Conservation (phyloP, 2,888 invertebrate species). For the Hoplodrina ambigua region DNA sequence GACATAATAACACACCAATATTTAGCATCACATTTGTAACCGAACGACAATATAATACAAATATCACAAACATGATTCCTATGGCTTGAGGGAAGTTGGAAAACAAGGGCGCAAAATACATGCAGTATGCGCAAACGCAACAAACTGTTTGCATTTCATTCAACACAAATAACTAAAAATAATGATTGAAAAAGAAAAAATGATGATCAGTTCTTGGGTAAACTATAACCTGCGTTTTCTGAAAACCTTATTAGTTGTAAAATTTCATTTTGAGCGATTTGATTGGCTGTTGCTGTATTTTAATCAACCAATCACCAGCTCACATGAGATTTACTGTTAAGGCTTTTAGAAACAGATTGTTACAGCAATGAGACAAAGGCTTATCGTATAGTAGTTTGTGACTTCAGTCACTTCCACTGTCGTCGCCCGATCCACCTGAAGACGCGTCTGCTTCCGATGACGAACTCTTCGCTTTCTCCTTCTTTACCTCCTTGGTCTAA, state of each 20-base stretch:
- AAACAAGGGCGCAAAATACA: conserved; percentile 16
- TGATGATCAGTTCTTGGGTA: conserved; percentile 48
- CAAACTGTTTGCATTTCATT: conserved; percentile 1
- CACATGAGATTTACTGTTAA: not conserved
- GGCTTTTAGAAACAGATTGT: not conserved
- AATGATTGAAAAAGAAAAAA: conserved; percentile 18
- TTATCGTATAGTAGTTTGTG: conserved; percentile 20
- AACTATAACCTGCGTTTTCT: conserved; percentile 5
- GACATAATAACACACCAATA: conserved; percentile 16
- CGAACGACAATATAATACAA: conserved; percentile 41
- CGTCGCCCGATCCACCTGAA: conserved; percentile 79
- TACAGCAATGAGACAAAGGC: conserved; percentile 2
- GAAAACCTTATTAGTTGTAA: not conserved
- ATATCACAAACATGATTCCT: conserved; percentile 55
- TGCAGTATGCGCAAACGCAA: conserved; percentile 16
- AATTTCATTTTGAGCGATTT: not conserved
- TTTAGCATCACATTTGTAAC: conserved; percentile 12
- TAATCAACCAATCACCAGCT: not conserved
- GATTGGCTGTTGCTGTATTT: not conserved
- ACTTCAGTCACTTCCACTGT: conserved; percentile 78
- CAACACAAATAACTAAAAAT: conserved; percentile 27
- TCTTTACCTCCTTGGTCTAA: conserved; percentile 83
- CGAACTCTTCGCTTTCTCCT: conserved; percentile 79
- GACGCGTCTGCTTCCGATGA: conserved; percentile 84
- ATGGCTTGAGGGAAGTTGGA: conserved; percentile 10